A percentile compares a stretch with the other conserved stretches of the same genome.
These are phyloP conservation scores for Drosophila orena DNA, from an alignment of 1,140 invertebrate species.

Conservation along the genomic window DNA sequence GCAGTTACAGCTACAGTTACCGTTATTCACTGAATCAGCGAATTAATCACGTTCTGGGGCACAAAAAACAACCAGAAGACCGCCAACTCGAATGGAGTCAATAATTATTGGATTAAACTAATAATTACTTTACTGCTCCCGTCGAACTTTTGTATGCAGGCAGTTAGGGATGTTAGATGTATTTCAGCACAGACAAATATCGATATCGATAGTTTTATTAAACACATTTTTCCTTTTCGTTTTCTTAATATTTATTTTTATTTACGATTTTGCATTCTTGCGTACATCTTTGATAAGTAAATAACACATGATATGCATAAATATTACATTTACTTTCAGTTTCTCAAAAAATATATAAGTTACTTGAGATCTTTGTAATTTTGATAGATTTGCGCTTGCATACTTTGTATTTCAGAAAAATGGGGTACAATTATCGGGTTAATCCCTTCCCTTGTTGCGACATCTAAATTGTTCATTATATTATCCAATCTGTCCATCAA, in stretches of 20 bases:
- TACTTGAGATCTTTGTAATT: too few species aligned
- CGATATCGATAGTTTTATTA: too few species aligned
- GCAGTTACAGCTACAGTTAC: neutral
- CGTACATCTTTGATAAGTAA: too few species aligned
- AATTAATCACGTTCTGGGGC: neutral
- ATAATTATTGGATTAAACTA: neutral
- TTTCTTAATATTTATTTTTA: too few species aligned
- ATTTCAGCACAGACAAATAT: too few species aligned
- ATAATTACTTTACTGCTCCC: slow-evolving; percentile 7
- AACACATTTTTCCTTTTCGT: too few species aligned
- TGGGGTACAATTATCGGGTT: neutral
- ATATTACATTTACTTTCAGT: neutral
- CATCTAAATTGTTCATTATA: neutral
- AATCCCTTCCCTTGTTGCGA: neutral
- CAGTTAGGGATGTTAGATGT: neutral
- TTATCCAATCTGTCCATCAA: neutral
- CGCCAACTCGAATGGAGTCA: neutral
- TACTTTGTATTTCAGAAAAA: neutral
- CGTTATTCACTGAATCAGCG: neutral
- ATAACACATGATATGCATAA: neutral
- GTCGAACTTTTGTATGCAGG: slow-evolving; percentile 8
- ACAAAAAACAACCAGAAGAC: neutral
- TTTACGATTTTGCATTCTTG: too few species aligned
- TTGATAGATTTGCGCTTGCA: neutral
- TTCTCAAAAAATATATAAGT: too few species aligned